phyloP scores from a whole-genome alignment of 2,797 vertebrate genomes.

The Periparus ater region DNA sequence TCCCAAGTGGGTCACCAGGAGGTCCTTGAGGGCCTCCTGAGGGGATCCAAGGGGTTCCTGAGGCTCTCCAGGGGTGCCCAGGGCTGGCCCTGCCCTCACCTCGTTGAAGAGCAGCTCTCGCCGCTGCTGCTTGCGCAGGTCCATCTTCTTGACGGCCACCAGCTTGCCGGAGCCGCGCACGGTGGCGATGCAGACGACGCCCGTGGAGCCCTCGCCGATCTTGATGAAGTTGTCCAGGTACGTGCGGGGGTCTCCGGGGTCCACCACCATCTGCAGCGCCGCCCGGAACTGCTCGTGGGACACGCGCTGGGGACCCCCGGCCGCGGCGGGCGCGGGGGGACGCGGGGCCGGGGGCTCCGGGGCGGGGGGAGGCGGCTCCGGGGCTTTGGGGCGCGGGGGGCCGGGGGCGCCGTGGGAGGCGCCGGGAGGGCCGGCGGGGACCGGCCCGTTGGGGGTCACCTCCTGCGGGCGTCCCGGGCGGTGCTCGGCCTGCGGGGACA shows the following conservation, averaged over 20 bases:
- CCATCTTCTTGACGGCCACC: slow-evolving; percentile 97
- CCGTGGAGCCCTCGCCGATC: slow-evolving; percentile 94
- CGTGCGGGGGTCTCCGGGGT: slow-evolving; percentile 88
- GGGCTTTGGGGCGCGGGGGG: slow-evolving; percentile 67
- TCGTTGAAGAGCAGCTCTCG: slow-evolving; percentile 95
- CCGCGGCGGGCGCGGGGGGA: fast-evolving
- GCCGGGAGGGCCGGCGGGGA: slow-evolving; percentile 41
- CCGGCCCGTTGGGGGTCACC: slow-evolving; percentile 80
- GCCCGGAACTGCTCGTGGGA: slow-evolving; percentile 98
- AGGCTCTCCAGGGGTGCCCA: not conserved
- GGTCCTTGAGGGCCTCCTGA: too few species aligned
- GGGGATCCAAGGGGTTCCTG: too few species aligned
- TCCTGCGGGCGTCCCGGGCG: slow-evolving; percentile 74
- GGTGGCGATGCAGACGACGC: slow-evolving; percentile 92
- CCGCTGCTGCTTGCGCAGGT: slow-evolving; percentile 92
- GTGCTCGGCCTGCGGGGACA: slow-evolving; percentile 61
- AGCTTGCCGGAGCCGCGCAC: slow-evolving; percentile 87
- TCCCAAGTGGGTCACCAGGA: too few species aligned
- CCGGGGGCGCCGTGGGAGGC: slow-evolving; percentile 11
- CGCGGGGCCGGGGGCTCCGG: not conserved
- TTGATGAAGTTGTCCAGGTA: slow-evolving; percentile 97
- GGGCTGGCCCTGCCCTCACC: slow-evolving; percentile 61
- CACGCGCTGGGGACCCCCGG: slow-evolving; percentile 81
- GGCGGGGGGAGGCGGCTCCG: slow-evolving; percentile 40
- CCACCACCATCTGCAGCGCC: slow-evolving; percentile 95